Evolutionary conservation across 2,113 vertebrate genomes (phyloP), one percentile per base, ranked within the genome.

Genomic region (Pelecanus crispus): DNA sequence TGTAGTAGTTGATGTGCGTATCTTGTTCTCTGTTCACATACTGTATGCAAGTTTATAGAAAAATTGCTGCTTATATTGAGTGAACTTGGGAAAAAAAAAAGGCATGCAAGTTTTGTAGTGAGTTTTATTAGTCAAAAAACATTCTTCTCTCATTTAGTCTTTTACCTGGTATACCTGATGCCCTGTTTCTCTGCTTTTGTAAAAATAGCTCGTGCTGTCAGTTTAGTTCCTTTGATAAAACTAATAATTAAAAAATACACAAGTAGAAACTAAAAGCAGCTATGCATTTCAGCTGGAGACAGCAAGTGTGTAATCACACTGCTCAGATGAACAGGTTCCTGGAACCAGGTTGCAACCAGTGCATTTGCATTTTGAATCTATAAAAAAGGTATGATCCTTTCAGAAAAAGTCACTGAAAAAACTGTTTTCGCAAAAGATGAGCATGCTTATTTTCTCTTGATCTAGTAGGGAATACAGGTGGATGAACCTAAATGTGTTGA

Each of bases 201-300:
- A 85, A 94, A 88, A 91, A 82, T 31, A 85, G 42, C 44, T 91
- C 52, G 34, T 89, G 45, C 77, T 72, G 58, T 61, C 93, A 75
- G 36, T 85, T 94, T 79, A 59, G 32, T 86, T 89, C 40, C 66
- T 90, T 82, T 90, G 84, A 91, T 95, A 95, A 89, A 94, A 74
- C 70, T 77, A 90, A 79, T 84, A 84, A 84, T 92, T 84, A 74
- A 82, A 86, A 92, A 70, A 45, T 34, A 13, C 0, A 2, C 73
- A 83, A 52, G 81, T 85, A 91, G 77, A 89, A 95, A 86, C 59
- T 86, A 62, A 78, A 91, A 89, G 77, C 55, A 94, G 59, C 75
- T 59, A 2, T 72, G 40, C 66, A 85, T 90, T 84, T 79, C 62
- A 73, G 49, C 70, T 58, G 44, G 44, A 74, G 68, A 75, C 49